Base-by-base conservation (phyloP, 2,113 vertebrate species). In the Zapus hudsonius region DNA sequence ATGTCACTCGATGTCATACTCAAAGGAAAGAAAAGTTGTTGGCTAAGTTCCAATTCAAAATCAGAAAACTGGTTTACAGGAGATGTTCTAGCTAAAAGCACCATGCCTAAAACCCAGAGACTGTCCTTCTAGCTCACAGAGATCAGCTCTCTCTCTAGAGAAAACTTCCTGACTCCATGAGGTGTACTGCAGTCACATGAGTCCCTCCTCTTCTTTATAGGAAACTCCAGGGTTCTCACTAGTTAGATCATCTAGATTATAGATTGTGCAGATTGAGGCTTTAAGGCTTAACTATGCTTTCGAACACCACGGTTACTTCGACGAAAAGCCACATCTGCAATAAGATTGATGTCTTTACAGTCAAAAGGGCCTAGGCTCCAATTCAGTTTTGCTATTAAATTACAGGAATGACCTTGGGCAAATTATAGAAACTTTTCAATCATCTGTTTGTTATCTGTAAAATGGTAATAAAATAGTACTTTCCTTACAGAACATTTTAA, bases 331-430 rank as follows among this genome's bases (percentile, higher is more conserved):
- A 40, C 47, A n/a, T n/a, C n/a, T n/a, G n/a, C n/a, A 74, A 84
- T 73, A 72, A 90, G 67, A 31, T n/a, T n/a, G n/a, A 79, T 15
- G 5, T 85, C n/a, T 90, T 84, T 79, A 31, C 84, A 92, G 38
- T 70, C 67, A n/a, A 76, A 79, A 19, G 42, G 19, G 23, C 74
- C 81, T 38, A 40, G 10, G n/a, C 57, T 95, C n/a, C 27, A 29
- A 84, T 78, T 73, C 69, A 19, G 61, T 76, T 38, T 76, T 88
- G 7, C 42, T 42, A 25, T 0, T 47, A n/a, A 90, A 86, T 27
- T 27, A 72, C 29, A 38, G 47, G 13, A 11, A 7, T 70, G 72
- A 72, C 52, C 27, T 57, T 76, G 69, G 69, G n/a, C 15, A 36
- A 82, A 36, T 2, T 52, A 9, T 17, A 47, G 19, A 74, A 80